Conservation (phyloP, 1,140 invertebrate species). For the Propsilocerus akamusi region DNA sequence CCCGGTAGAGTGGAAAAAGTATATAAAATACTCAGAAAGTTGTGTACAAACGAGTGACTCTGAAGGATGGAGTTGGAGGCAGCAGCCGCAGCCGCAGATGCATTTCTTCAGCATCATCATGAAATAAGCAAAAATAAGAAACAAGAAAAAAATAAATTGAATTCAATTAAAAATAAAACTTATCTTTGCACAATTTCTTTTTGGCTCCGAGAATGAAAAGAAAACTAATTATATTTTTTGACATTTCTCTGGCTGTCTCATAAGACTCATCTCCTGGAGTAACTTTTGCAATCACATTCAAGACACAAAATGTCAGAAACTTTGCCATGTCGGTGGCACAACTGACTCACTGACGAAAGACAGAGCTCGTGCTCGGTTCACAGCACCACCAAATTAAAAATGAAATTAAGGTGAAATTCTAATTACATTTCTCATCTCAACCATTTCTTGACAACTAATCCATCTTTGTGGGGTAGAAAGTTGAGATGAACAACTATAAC, state of each 20-base stretch:
- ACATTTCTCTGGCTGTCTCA: neutral
- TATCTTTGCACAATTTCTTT: neutral
- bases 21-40: no score
- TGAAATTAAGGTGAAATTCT: constrained; percentile 2
- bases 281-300: neutral
- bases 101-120: neutral
- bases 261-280: neutral
- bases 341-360: neutral
- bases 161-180: neutral
- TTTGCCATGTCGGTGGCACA: neutral
- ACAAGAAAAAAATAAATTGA: neutral
- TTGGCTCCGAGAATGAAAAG: neutral
- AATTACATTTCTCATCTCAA: constrained; percentile 2
- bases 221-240: constrained; percentile 4
- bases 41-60: no score
- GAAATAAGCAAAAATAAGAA: neutral
- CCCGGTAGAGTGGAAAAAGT: no score
- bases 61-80: no score
- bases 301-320: neutral
- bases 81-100: no score
- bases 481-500: no score
- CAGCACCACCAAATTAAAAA: constrained; percentile 1
- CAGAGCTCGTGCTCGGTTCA: neutral
- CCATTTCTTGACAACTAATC: neutral
- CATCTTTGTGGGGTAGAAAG: neutral